Base-by-base conservation (phyloP, 2,797 vertebrate genomes). In the Chloroceryle inda region DNA sequence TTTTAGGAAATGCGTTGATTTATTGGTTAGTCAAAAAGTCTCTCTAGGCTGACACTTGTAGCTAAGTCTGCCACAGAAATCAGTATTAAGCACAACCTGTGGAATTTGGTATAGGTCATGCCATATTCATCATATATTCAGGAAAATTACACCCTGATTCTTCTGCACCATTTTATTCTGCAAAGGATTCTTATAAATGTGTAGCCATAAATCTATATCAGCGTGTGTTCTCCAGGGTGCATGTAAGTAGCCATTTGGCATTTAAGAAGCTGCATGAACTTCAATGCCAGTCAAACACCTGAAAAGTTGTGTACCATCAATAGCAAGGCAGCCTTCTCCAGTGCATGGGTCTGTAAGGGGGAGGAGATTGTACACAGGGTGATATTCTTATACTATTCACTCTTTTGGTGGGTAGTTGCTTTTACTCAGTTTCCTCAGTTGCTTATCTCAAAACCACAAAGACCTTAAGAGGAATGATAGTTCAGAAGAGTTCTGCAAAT, bases 391-490 rank as follows among this genome's bases (percentile, higher is more conserved):
- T 31, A 73, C 24, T 33, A 38, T 38, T 83, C 52, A 47, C 47
- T 68, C 38, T 85, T 77, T 84, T 61, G 73, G 66, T 80, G 73
- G 37, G 47, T 78, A 49, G 35, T 23, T 91, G 79, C 84, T 92
- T 96, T 95, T 66, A 84, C 88, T 89, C 76, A 52, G 44, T 86
- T 96, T 97, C 94, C 82, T 94, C 87, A 67, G 69, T 86, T 92
- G 88, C 79, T 94, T 95, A 92, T 95, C 92, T 88, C 79, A 92
- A 94, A 96, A 88, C 92, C 79, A 45, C 92, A 90, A 92, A 90
- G 89, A 88, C 76, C 79, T 59, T 84, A 76, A 88, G 79, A 62
- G 81, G 82, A 89, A 85, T 0, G 13, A 78, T 83, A 81, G 35
- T 67, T 92, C 66, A 84, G 50, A 88, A 76, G n/a, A 90, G 40